Percentiles rank a stretch among this genome's conserved stretches.
phyloP scores from a whole-genome alignment of 1,140 invertebrate genomes.

The Odontomachus brunneus region DNA sequence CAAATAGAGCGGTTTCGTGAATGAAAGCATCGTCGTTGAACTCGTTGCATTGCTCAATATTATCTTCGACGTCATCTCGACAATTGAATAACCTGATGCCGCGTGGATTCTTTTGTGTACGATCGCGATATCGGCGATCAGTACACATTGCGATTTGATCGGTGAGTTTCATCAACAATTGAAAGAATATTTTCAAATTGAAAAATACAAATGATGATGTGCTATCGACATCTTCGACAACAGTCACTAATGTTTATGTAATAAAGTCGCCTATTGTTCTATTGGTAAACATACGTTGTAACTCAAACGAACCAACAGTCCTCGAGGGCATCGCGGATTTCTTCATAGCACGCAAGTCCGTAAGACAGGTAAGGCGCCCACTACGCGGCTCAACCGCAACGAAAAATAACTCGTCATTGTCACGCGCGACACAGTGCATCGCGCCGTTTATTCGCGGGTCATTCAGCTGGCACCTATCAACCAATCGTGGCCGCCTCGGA shows the following conservation, averaged over 20 bases:
- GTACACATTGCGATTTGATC: too few relatives aligned
- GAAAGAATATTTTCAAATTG: too few relatives aligned
- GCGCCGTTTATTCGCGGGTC: constrained; percentile 2
- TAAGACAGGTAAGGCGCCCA: background rate
- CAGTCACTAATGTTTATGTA: background rate
- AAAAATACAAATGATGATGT: too few relatives aligned
- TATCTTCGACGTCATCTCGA: constrained; percentile 5
- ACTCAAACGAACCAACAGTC: background rate
- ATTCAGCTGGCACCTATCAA: background rate
- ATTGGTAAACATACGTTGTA: background rate
- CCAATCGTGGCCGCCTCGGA: background rate
- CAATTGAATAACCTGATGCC: background rate
- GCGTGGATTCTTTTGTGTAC: background rate
- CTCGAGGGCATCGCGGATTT: background rate
- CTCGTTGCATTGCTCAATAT: background rate
- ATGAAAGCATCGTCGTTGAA: constrained; percentile 20
- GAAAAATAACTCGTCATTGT: constrained; percentile 30
- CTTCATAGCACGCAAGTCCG: constrained; percentile 38
- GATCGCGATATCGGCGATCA: background rate
- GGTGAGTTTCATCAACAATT: too few relatives aligned
- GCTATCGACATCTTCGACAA: background rate
- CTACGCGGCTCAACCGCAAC: background rate
- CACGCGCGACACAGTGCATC: constrained; percentile 1
- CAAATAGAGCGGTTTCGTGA: constrained; percentile 39
- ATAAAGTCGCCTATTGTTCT: background rate